Evolutionary conservation across 2,888 invertebrate genomes (phyloP), one percentile per base, ranked within the genome.

Genomic region (Mimas tiliae): DNA sequence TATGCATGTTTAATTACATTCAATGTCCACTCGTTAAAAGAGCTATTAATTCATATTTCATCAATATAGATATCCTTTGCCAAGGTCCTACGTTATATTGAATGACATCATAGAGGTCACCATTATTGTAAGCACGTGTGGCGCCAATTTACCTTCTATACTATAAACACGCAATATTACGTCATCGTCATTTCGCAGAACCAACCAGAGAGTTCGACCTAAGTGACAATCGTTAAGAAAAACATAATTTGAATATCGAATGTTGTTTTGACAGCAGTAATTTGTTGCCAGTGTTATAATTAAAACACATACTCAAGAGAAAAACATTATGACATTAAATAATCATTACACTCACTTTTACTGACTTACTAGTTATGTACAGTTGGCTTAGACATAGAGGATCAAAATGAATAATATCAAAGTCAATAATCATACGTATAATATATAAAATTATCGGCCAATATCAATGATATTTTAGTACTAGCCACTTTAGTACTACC

Each of bases 71-170:
- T 38, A 16, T 58, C 34, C 63, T 63, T 51, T 6, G n/a, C n/a
- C 42, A 27, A 62, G 65, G 62, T 42, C 52, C 51, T 2, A 58
- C 19, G 16, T 47, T 55, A 55, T 62, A 62, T 51, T 21, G 33
- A 42, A 53, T 66, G 66, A 66, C 63, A 66, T 66, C 66, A 66
- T 19, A 14, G n/a, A 53, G 38, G 58, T 38, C 12, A 58, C 58
- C 55, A 38, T 38, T 27, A 19, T 58, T 58, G 12, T 4, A 58
- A 9, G 38, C 38, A 58, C 42, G 53, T 63, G 47, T 52, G 66
- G 51, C 62, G 65, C 53, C 51, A 42, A 52, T 51, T 63, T 63
- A 52, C 53, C 62, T 51, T 42, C 21, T 65, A 63, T 47, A 47
- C 45, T 21, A 34, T 12, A 63, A 38, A 47, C 52, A 66, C 63